These are phyloP conservation scores for Tupaia tana DNA, from an alignment of 2,113 vertebrate genomes.

Conservation along the genomic window DNA sequence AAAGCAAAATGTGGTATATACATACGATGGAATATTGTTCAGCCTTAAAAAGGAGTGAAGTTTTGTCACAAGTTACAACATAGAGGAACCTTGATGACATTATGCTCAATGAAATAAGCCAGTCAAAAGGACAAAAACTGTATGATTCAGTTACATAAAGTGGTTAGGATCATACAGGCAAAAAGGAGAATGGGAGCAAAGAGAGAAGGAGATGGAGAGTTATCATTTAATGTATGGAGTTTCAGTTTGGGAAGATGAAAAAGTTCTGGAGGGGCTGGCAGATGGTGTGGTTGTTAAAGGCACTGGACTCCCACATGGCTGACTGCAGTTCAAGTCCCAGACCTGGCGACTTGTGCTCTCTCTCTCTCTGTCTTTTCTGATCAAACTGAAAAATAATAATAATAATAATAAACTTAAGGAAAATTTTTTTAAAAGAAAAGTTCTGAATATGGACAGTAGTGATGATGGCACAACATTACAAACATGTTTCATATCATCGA, in stretches of 20 bases:
- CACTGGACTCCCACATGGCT: no score
- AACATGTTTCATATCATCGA: neutral
- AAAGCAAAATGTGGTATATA: neutral
- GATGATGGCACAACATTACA: no score
- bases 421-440: neutral
- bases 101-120: neutral
- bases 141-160: neutral
- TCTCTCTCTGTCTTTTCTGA: no score
- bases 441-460: neutral
- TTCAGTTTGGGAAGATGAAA: neutral
- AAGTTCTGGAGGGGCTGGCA: neutral
- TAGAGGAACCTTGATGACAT: neutral
- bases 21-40: neutral
- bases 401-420: no score
- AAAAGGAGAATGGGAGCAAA: neutral
- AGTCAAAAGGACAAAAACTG: neutral
- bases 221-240: neutral
- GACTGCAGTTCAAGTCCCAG: no score
- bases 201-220: neutral
- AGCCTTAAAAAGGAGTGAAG: neutral
- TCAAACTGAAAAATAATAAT: no score
- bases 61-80: neutral
- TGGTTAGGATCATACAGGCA: neutral
- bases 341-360: no score
- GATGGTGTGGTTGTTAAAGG: no score